phyloP scores from a whole-genome alignment of 1,140 invertebrate genomes.

The Bombus vancouverensis region DNA sequence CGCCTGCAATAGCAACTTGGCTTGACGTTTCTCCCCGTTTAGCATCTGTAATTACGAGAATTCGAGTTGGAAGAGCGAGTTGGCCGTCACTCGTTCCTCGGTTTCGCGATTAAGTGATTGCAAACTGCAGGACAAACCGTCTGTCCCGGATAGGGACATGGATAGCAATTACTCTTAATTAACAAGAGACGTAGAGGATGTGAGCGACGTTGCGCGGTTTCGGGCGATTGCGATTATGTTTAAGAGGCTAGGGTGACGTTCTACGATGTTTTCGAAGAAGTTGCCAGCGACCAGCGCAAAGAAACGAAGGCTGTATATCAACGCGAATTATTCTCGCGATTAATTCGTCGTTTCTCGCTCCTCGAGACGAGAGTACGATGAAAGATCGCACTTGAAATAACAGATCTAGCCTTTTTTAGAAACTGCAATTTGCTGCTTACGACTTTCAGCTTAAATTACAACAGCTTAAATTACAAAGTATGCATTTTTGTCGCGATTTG shows the following conservation, averaged over 20 bases:
- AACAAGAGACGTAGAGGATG: neutral
- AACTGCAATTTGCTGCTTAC: no score
- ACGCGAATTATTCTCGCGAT: no score
- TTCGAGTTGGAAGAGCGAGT: conserved; percentile 8
- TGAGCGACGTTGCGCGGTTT: neutral
- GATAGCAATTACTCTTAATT: conserved; percentile 51
- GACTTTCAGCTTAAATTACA: no score
- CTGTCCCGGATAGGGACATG: neutral
- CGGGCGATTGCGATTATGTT: neutral
- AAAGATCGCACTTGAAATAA: no score
- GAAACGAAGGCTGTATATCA: neutral
- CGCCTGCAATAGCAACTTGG: neutral
- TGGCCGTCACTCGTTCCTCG: neutral
- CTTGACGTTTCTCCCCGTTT: neutral
- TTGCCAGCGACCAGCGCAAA: neutral
- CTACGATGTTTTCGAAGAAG: neutral
- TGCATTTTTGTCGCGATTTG: no score
- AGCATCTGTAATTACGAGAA: conserved; percentile 40
- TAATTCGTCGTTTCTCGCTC: no score
- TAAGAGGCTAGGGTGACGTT: no score
- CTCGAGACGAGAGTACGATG: no score
- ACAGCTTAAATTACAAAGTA: no score
- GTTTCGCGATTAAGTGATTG: conserved; percentile 46
- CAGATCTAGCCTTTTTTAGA: no score
- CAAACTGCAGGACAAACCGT: conserved; percentile 39